phyloP scores from a whole-genome alignment of 2,113 vertebrate species.

The Chaenocephalus aceratus region DNA sequence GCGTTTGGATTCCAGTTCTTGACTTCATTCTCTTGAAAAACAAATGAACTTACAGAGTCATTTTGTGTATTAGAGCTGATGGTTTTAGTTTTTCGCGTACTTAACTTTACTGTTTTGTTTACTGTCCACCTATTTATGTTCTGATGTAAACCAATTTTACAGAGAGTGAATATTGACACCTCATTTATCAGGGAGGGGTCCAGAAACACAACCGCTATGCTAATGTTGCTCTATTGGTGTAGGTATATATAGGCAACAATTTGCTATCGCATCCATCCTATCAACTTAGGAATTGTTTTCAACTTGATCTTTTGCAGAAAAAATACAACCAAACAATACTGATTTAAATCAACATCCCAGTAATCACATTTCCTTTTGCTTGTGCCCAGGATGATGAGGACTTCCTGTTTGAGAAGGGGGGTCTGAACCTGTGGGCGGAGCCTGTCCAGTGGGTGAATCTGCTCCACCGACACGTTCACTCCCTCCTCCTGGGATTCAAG shows the following conservation, averaged over 20 bases:
- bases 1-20: too few species aligned
- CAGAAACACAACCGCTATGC: not conserved
- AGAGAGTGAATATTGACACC: too few species aligned
- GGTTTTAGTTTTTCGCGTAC: not conserved
- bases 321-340: not conserved
- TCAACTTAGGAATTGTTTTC: not conserved
- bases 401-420: slow-evolving; percentile 93
- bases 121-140: too few species aligned
- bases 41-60: too few species aligned
- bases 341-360: not conserved
- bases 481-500: slow-evolving; percentile 58
- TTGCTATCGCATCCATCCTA: not conserved
- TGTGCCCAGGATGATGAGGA: slow-evolving; percentile 89
- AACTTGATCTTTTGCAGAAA: not conserved
- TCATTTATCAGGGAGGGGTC: too few species aligned
- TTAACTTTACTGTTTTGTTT: not conserved
- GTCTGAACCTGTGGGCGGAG: slow-evolving; percentile 96
- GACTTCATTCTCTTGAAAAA: too few species aligned
- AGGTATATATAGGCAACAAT: not conserved
- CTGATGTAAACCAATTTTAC: too few species aligned
- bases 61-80: not conserved
- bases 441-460: slow-evolving; percentile 86
- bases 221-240: not conserved
- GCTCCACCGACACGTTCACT: slow-evolving; percentile 84
- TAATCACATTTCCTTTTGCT: slow-evolving; percentile 4